These are phyloP conservation scores for Meandrusa payeni DNA, from an alignment of 2,888 invertebrate species.

Conservation along the genomic window DNA sequence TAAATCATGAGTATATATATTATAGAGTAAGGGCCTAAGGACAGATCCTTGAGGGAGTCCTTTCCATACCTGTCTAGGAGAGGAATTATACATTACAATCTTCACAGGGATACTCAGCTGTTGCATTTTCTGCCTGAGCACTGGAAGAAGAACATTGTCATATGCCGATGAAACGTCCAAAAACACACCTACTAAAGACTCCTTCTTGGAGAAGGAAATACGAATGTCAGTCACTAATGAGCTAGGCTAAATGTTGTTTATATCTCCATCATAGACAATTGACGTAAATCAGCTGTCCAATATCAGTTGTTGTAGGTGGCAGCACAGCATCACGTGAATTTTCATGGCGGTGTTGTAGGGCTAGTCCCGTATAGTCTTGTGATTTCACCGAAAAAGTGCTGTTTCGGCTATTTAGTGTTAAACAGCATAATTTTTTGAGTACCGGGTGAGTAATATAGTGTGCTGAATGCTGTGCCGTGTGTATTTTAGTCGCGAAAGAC, in stretches of 20 bases:
- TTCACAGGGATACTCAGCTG: too few relatives aligned
- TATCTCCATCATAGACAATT: slow-evolving; percentile 67
- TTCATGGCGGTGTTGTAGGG: slow-evolving; percentile 80
- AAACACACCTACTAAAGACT: too few relatives aligned
- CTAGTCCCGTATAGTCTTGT: slow-evolving; percentile 80
- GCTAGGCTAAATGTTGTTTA: slow-evolving; percentile 11
- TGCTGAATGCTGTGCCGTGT: slow-evolving; percentile 33
- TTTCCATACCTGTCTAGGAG: too few relatives aligned
- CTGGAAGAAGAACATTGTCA: too few relatives aligned
- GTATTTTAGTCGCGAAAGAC: slow-evolving; percentile 32
- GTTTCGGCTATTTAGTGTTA: slow-evolving; percentile 68
- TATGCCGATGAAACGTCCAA: too few relatives aligned
- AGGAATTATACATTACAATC: too few relatives aligned
- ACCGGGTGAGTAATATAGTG: slow-evolving; percentile 63
- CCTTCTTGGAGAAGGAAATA: too few relatives aligned
- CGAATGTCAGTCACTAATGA: too few relatives aligned
- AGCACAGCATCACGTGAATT: slow-evolving; percentile 84
- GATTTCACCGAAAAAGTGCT: slow-evolving; percentile 78
- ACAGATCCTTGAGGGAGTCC: too few relatives aligned
- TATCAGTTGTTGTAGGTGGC: slow-evolving; percentile 76
- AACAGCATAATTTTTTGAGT: slow-evolving; percentile 73
- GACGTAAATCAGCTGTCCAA: slow-evolving; percentile 80
- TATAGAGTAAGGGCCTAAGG: too few relatives aligned
- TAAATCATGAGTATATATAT: too few relatives aligned
- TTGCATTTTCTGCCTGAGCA: too few relatives aligned